These are phyloP conservation scores for Drosophila conformis DNA, from an alignment of 2,888 invertebrate genomes.

Conservation along the genomic window DNA sequence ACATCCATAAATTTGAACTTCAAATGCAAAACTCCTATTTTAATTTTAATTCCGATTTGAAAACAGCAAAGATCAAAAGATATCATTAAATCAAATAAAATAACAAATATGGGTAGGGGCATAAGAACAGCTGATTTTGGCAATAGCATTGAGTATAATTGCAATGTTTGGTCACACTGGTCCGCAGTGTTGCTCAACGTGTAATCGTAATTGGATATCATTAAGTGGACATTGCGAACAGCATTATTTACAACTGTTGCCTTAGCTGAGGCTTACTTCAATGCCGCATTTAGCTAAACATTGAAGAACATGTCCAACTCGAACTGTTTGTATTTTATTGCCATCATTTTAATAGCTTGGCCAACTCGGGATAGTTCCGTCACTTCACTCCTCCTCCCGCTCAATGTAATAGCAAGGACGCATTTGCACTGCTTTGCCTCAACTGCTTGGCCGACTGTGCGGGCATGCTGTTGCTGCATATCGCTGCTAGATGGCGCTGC, in stretches of 20 bases:
- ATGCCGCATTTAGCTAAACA: not conserved
- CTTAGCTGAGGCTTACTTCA: not conserved
- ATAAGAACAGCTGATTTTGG: not conserved
- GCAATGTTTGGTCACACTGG: constrained; percentile 4
- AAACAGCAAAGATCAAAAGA: too few species aligned
- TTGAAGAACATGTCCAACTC: not conserved
- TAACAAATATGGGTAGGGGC: not conserved
- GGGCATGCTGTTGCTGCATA: constrained; percentile 13
- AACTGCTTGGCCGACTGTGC: constrained; percentile 48
- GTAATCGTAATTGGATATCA: not conserved
- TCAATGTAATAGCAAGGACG: constrained; percentile 59
- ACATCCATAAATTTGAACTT: not conserved
- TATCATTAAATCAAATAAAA: too few species aligned
- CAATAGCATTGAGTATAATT: not conserved
- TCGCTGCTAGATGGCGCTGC: constrained; percentile 59
- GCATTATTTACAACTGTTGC: too few species aligned
- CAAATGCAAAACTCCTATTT: not conserved
- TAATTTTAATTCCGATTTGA: too few species aligned
- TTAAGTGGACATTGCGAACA: not conserved
- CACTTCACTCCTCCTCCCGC: constrained; percentile 1
- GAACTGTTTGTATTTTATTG: constrained; percentile 1
- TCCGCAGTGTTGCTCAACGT: not conserved
- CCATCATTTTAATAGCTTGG: constrained; percentile 17
- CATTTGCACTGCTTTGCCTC: constrained; percentile 54
- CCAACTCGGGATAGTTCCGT: not conserved